phyloP scores from a whole-genome alignment of 2,888 invertebrate species.

The Calliopum simillimum region DNA sequence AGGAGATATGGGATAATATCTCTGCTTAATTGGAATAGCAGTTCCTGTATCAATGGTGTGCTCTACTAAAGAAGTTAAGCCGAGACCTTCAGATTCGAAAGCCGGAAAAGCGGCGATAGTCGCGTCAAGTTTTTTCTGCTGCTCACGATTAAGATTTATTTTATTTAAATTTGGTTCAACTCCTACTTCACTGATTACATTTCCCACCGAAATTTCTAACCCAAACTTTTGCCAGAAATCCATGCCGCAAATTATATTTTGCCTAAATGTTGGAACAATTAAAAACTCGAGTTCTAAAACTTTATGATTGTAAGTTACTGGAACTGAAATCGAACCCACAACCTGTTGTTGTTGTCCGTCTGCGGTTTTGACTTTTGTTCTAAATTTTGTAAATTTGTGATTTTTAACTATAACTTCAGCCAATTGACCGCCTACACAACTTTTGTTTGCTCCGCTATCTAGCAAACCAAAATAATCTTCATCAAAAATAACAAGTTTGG shows the following conservation, averaged over 20 bases:
- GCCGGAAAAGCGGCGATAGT: too few relatives aligned
- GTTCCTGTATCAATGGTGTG: slow-evolving; percentile 21
- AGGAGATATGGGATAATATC: too few relatives aligned
- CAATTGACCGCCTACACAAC: slow-evolving; percentile 25
- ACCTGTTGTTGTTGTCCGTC: slow-evolving; percentile 30
- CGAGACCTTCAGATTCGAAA: too few relatives aligned
- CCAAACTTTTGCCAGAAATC: not conserved
- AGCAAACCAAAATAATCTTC: too few relatives aligned
- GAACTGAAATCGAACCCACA: too few relatives aligned
- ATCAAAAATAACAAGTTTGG: too few relatives aligned
- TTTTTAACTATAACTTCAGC: slow-evolving; percentile 13
- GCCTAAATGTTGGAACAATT: slow-evolving; percentile 2
- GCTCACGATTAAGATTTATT: too few relatives aligned
- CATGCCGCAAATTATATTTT: not conserved
- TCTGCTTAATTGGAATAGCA: slow-evolving; percentile 31
- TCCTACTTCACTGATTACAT: too few relatives aligned
- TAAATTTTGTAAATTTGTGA: not conserved
- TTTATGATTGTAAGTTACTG: slow-evolving; percentile 16
- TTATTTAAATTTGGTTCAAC: too few relatives aligned
- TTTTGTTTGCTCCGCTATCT: slow-evolving; percentile 22
- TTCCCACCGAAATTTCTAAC: slow-evolving; percentile 3
- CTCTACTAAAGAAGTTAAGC: not conserved
- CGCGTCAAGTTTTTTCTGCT: too few relatives aligned
- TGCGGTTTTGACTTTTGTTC: slow-evolving; percentile 18
- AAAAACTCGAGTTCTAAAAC: slow-evolving; percentile 10